Evolutionary conservation across 2,888 invertebrate species (phyloP), one percentile per base, ranked within the genome.

Genomic region (Trichopria drosophilae): DNA sequence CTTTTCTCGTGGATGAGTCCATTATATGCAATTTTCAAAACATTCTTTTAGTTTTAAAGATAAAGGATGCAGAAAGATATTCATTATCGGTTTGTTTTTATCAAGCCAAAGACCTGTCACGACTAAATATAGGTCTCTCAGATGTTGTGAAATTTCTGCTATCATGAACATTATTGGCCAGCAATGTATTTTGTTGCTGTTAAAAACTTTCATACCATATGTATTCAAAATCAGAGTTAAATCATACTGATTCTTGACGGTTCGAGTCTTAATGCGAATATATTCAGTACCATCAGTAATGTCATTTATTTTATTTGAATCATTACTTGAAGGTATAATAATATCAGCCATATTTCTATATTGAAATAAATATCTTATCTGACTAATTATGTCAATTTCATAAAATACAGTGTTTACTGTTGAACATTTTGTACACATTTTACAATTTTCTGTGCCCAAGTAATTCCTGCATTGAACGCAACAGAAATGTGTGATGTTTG

Each of bases 261-360:
- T 26, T n/a, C 47, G 36, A 10, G 28, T 1, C 37, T 55, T 58
- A 10, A 53, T 49, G 42, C 53, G 34, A n/a, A 36, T 47, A 37
- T 58, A 58, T 29, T 58, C 57, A n/a, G 48, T 28, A 18, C 56
- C 56, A 35, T 56, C 50, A 7, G 24, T 43, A n/a, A 56, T 49
- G 36, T 56, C 44, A 9, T 9, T 29, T 23, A 56, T 44, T 41
- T 10, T 24, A 39, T 39, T 39, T 9, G 24, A 6, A 23, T 39
- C 9, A 5, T 13, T 9, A 13, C 26, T 29, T 4, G 26, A 39
- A 28, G 24, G 34, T 29, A 42, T 15, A 10, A 57, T 43, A 29
- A 35, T 41, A 9, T 26, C 42, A n/a, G 49, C 39, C 12, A 57
- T 42, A 43, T 54, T 41, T 13, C 46, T 15, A 12, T 45, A 32